Percentiles rank a stretch among this genome's conserved stretches.
Evolutionary conservation across 2,113 vertebrate species (phyloP).

Genomic region (Periophthalmodon schlosseri): DNA sequence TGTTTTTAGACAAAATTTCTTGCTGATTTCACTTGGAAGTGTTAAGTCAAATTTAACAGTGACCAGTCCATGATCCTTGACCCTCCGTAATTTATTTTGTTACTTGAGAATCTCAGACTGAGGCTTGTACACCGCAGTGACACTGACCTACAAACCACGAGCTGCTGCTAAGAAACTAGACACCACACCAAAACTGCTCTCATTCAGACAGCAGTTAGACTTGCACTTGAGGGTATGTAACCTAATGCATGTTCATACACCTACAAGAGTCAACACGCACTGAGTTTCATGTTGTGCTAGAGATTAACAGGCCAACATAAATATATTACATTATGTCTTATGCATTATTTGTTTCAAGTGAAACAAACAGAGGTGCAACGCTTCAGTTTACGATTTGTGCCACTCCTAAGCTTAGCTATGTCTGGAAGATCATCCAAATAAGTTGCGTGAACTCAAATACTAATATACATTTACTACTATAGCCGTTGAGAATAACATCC

Average conservation of each 20-base stretch:
- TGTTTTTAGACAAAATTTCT: neutral
- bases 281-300: neutral
- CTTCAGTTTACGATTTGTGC: too few species aligned
- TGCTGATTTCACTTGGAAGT: neutral
- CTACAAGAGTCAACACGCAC: neutral
- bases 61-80: neutral
- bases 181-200: constrained; percentile 24
- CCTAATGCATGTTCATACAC: neutral
- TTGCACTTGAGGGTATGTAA: constrained; percentile 10
- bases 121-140: constrained; percentile 21
- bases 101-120: constrained; percentile 1
- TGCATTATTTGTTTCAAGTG: neutral
- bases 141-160: constrained; percentile 39
- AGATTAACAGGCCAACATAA: neutral
- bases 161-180: constrained; percentile 28
- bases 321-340: neutral
- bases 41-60: neutral
- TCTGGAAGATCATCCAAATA: neutral
- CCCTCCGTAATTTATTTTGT: constrained; percentile 11
- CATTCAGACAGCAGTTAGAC: constrained; percentile 10
- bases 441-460: neutral
- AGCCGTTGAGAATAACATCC: too few species aligned
- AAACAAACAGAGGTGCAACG: too few species aligned
- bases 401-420: neutral
- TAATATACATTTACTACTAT: neutral